phyloP scores from a whole-genome alignment of 1,140 invertebrate genomes.

The Mizuhopecten yessoensis region DNA sequence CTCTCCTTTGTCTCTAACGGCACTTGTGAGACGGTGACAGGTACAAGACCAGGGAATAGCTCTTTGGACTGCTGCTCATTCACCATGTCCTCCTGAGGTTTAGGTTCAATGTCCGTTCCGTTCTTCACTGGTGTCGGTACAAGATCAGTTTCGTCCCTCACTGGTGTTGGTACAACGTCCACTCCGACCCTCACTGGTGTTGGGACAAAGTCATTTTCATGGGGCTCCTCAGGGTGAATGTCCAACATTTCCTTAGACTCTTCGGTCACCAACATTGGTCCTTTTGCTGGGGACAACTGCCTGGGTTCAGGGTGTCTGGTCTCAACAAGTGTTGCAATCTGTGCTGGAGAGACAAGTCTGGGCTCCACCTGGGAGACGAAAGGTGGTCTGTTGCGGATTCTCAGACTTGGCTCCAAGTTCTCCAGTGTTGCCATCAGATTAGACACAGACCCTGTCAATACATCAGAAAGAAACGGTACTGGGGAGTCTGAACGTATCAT shows the following conservation, averaged over 20 bases:
- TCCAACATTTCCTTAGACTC: not conserved
- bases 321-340: not conserved
- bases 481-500: no score
- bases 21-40: not conserved
- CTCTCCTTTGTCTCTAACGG: not conserved
- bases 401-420: not conserved
- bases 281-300: not conserved
- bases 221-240: not conserved
- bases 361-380: not conserved
- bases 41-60: not conserved
- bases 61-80: not conserved
- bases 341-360: not conserved
- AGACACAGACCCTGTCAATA: not conserved
- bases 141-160: not conserved
- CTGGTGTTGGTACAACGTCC: not conserved
- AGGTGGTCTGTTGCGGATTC: not conserved
- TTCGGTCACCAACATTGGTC: not conserved
- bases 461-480: no score
- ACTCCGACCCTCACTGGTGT: not conserved
- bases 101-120: not conserved
- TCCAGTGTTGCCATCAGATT: not conserved
- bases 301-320: not conserved
- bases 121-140: not conserved
- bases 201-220: not conserved
- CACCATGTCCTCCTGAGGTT: not conserved